Evolutionary conservation across 2,888 invertebrate species (phyloP), one percentile per base, ranked within the genome.

Genomic region (Drepanosiphum platanoidis): DNA sequence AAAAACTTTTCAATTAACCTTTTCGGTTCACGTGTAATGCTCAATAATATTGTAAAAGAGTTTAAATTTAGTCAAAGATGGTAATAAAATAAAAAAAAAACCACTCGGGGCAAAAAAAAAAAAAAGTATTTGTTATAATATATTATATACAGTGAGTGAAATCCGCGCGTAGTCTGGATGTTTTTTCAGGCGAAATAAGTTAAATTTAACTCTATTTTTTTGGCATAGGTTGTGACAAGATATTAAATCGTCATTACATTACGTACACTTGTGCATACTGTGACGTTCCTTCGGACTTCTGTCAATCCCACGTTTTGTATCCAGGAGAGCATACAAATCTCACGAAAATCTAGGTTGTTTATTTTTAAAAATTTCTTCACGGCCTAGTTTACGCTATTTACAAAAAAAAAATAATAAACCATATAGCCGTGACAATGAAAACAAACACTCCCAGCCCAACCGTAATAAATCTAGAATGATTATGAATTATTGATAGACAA

Each of bases 171-270:
- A 83, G 84, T 77, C 66, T 77, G 84, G 30, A 66, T 84, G 77
- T 84, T 84, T 84, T 84, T 83, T 84, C 68, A 84, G 52, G 84
- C 84, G 81, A 84, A 84, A 84, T 84, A 75, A 84, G 84, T 84
- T 84, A 84, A 77, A 84, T 84, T 84, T 84, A 84, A 84, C 84
- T 84, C 77, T 68, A 75, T 84, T 83, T 84, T 84, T 84, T 84
- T 84, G 84, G 84, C 84, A 84, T 77, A 84, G 68, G 75, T 77
- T 84, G 75, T 84, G 84, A 84, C 84, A 84, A 84, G 84, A 77
- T 84, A 84, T 84, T 84, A 84, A 84, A 84, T 84, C 84, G 84
- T 84, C 84, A 84, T 84, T 84, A 84, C 77, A 84, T 84, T 84
- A 84, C 68, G 84, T 84, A 84, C 84, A 84, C 77, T 77, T 68